Evolutionary conservation across 30 jellyfish, hydroid and myxozoan genomes (phyloP), one percentile per base, ranked within the genome.

Genomic region (Aurelia aurita): DNA sequence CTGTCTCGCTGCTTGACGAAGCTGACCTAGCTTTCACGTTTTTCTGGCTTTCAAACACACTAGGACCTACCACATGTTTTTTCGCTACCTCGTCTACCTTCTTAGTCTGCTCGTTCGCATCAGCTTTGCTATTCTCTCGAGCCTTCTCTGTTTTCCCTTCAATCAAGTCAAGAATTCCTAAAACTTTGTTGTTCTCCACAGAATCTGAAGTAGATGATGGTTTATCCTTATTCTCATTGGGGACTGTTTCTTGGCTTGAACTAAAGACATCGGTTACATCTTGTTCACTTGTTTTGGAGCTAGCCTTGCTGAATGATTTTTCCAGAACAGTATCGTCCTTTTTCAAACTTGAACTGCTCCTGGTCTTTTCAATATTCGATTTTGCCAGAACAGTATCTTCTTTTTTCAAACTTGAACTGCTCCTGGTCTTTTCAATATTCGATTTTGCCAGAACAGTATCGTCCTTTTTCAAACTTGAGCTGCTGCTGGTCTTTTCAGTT

Each of bases 111-210:
- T 64, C 51, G 3, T 23, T 26, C 23, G 23, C 1, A 3, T 64
- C 76, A 31, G 76, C 22, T 23, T n/a, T 21, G 15, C 51, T 26
- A 8, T 64, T 28, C 19, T n/a, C 63, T 14, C 49, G n/a, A 5
- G 82, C 19, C 32, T 27, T 67, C 34, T 64, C 82, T 2, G 82
- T 26, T 79, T 65, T 79, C 32, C 82, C 82, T 25, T 79, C 90
- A n/a, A 79, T 77, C 79, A 77, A 31, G 59, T 77, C 88, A 27
- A 77, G 63, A 11, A 77, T 77, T 13, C 29, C 78, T 63, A 25
- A 72, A n/a, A 58, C 88, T 39, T 39, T 60, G 20, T 4, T 59
- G 43, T 58, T 53, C 20, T 71, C 83, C 5, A 25, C 67, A 9
- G 67, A 55, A 19, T 10, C 67, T 39, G 13, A 4, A 19, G 67